Base-by-base conservation (phyloP, 2,888 invertebrate species). In the Caenorhabditis sinica region DNA sequence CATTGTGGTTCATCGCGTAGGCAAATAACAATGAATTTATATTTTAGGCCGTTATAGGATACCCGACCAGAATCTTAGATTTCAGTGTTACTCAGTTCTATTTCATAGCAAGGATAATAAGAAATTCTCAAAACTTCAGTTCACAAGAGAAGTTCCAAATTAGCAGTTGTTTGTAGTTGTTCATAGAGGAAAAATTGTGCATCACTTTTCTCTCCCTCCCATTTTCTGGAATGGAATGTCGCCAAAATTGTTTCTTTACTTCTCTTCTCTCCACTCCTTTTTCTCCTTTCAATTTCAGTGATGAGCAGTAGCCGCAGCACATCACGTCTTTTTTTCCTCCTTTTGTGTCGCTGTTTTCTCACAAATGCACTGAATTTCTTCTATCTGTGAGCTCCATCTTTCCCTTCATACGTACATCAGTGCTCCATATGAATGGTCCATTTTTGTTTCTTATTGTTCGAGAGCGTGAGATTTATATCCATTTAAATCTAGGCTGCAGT, bases 201-300 rank as follows among this genome's bases (percentile, higher is more conserved):
- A 30, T 49, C 43, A 58, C 15, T 36, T 23, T 20, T 36, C 23
- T 53, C 25, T 56, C 25, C n/a, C n/a, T n/a, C 28, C 56, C 58
- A 45, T 58, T 58, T 43, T 58, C 45, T 66, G 56, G 28, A 66
- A 76, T 36, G 45, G n/a, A 56, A 43, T 71, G 53, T 66, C 56
- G 51, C 30, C 66, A 45, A 69, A 77, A 77, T 77, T 77, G 77
- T 77, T 77, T 77, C 76, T 77, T 69, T 60, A 25, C 25, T 58
- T 63, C 63, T 45, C 36, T 71, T 60, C 25, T 49, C 23, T 36
- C 40, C 61, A 43, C 40, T 45, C 28, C 13, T 20, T n/a, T 36
- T 43, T 49, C 49, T 28, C 43, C 33, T 43, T 66, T 65, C 65
- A 60, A 51, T 68, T 75, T 66, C 58, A 69, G 61, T 69, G 77